A percentile compares a stretch with the other conserved stretches of the same genome.
Conservation (phyloP, 2,797 vertebrate species). For the Meda fulgida region DNA sequence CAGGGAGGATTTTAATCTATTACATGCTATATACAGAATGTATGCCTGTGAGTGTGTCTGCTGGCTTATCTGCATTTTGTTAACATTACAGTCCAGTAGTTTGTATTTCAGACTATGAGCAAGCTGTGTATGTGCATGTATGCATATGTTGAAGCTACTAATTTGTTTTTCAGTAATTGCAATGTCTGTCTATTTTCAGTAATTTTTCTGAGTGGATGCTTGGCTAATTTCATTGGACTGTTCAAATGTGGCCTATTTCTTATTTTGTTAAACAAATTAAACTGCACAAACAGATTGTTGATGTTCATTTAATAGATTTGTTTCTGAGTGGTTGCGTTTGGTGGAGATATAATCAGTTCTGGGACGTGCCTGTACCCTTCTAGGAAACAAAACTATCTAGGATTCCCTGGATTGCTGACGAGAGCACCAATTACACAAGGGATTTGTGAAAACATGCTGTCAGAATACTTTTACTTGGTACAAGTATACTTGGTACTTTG, state of each 20-base stretch:
- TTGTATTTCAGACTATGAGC: not conserved
- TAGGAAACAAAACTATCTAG: not conserved
- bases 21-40: not conserved
- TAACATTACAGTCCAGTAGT: not conserved
- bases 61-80: not conserved
- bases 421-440: not conserved
- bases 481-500: not conserved
- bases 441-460: not conserved
- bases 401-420: not conserved
- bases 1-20: not conserved
- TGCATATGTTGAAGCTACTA: not conserved
- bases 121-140: not conserved
- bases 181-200: not conserved
- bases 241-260: not conserved
- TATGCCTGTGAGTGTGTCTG: not conserved
- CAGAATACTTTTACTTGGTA: no score
- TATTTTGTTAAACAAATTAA: conserved; percentile 1
- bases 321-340: not conserved
- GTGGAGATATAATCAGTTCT: not conserved
- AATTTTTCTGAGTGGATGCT: not conserved
- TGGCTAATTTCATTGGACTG: conserved; percentile 5
- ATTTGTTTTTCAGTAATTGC: conserved; percentile 4
- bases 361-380: not conserved
- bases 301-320: not conserved
- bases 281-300: conserved; percentile 14